Conservation (phyloP, 2,797 vertebrate species). For the Enteromius thamalakanensis region DNA sequence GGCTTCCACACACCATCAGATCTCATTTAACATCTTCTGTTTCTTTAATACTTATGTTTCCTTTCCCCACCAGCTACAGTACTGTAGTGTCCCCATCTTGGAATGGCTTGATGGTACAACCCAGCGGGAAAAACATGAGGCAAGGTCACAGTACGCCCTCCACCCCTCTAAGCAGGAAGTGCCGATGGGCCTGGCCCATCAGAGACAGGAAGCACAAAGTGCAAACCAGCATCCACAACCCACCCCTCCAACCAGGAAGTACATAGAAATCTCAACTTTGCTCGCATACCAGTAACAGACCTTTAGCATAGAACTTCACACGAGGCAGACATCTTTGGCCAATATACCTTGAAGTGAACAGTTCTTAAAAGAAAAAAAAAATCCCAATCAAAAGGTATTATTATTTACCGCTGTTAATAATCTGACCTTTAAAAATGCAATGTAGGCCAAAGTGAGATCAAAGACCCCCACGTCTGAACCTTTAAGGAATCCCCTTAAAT, state of each 20-base stretch:
- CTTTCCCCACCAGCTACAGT: constrained; percentile 36
- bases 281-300: constrained; percentile 45
- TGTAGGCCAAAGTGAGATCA: too few species aligned
- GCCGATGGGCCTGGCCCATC: constrained; percentile 69
- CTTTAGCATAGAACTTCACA: constrained; percentile 1
- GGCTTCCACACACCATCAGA: not conserved
- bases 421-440: not conserved
- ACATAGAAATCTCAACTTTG: constrained; percentile 46
- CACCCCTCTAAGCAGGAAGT: constrained; percentile 72
- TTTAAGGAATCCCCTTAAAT: not conserved
- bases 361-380: not conserved
- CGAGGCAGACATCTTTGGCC: not conserved
- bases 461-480: too few species aligned
- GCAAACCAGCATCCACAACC: constrained; percentile 70
- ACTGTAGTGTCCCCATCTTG: constrained; percentile 50
- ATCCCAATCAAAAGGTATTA: too few species aligned
- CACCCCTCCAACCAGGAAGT: constrained; percentile 66
- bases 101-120: constrained; percentile 60
- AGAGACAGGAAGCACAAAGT: constrained; percentile 78
- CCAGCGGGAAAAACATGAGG: constrained; percentile 61
- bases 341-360: not conserved
- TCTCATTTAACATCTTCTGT: constrained; percentile 3
- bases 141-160: constrained; percentile 70
- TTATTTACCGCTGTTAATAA: not conserved
- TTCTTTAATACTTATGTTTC: constrained; percentile 38